Evolutionary conservation across 2,888 invertebrate species (phyloP), one percentile per base, ranked within the genome.

Genomic region (Gibbula magus): DNA sequence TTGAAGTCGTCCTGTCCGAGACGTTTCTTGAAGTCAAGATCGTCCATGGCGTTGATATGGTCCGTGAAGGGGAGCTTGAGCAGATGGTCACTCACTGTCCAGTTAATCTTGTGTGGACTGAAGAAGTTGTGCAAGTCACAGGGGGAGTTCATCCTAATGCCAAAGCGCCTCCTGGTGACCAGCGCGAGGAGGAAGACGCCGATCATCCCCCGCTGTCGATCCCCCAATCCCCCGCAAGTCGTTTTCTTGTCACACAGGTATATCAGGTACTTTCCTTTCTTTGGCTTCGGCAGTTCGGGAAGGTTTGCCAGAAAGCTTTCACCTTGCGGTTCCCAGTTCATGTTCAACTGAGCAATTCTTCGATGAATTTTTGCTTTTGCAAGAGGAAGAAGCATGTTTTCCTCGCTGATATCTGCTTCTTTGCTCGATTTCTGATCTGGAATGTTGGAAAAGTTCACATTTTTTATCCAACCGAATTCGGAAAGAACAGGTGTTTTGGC

Each of bases 141-240:
- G 1, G 82, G 82, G 16, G 75, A 53, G 18, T 32, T 75, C 70
- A 82, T 77, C 0, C 45, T n/a, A 25, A 82, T 81, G 18, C 79
- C 79, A 25, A 81, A 81, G 2, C 51, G 67, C 8, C 82, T 52
- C 29, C 77, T 66, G 16, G 82, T 82, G 7, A 81, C 52, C 7
- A 54, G 20, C 4, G 82, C 79, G 20, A 82, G 25, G 45, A 82
- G n/a, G 51, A 74, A 82, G 3, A 52, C 54, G 16, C 77, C 77
- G 29, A 81, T 39, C 16, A 82, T 79, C 35, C 82, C 82, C 25
- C 52, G 22, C 16, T 79, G 75, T 56, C 82, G 54, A 45, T 82
- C 82, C 25, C 75, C 79, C 81, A 76, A 77, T 2, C 82, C 82
- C 5, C 82, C 82, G 32, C 81, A 82, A 18, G 70, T 39, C 16